phyloP scores from a whole-genome alignment of 2,113 vertebrate genomes.

The Micromys minutus region DNA sequence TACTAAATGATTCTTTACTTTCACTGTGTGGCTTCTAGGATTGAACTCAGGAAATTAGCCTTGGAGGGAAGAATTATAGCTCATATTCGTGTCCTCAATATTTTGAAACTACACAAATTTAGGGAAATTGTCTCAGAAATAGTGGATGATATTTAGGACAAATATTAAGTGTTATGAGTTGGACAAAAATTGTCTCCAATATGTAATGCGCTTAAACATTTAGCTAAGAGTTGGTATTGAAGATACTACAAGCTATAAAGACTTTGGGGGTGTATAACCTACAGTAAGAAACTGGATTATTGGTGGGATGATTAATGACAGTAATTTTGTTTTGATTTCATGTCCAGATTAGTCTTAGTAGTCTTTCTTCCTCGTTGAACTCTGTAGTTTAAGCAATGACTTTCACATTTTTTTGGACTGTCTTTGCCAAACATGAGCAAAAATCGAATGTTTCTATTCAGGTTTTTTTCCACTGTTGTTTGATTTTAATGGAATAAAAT shows the following conservation, averaged over 20 bases:
- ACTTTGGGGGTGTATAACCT: too few species aligned
- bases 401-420: rapidly evolving
- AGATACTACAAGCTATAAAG: too few species aligned
- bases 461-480: background rate
- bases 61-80: too few species aligned
- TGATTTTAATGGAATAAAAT: background rate
- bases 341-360: too few species aligned
- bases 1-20: background rate
- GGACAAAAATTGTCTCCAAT: too few species aligned
- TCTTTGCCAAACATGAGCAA: background rate
- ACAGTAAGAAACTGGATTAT: too few species aligned
- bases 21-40: background rate
- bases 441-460: background rate
- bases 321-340: background rate
- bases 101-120: background rate
- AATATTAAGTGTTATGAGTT: background rate
- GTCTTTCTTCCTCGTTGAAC: background rate
- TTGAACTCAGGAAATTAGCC: background rate
- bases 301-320: too few species aligned
- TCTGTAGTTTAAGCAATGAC: background rate
- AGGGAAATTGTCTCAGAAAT: background rate
- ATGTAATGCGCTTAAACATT: background rate
- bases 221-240: background rate
- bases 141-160: background rate
- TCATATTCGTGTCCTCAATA: too few species aligned